Percentiles rank a stretch among this genome's conserved stretches.
Evolutionary conservation across 1,140 invertebrate genomes (phyloP).

Genomic region (Lysiphlebus fabarum): DNA sequence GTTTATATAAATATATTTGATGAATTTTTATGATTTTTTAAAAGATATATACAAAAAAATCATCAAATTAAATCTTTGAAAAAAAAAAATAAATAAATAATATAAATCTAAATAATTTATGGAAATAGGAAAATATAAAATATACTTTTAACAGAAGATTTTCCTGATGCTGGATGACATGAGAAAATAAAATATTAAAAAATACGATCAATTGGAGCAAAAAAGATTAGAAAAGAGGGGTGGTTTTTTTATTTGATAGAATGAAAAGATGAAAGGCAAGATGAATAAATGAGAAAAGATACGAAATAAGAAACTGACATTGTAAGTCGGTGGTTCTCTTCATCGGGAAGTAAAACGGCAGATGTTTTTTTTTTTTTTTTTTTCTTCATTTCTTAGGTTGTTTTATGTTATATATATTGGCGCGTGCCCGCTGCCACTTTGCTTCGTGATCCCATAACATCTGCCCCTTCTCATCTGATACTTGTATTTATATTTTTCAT

Average conservation of each 20-base stretch:
- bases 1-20: too few species aligned
- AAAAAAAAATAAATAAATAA: too few species aligned
- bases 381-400: too few species aligned
- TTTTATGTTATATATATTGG: slow-evolving; percentile 46
- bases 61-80: too few species aligned
- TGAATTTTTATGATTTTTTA: too few species aligned
- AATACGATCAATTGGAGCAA: slow-evolving; percentile 8
- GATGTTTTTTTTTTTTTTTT: slow-evolving; percentile 46
- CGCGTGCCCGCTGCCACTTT: slow-evolving; percentile 53
- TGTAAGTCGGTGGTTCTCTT: slow-evolving; percentile 37
- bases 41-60: too few species aligned
- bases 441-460: slow-evolving; percentile 38
- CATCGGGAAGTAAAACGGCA: slow-evolving; percentile 33
- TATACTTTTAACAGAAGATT: too few species aligned
- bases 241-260: slow-evolving; percentile 3
- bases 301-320: slow-evolving; percentile 27
- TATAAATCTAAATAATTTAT: too few species aligned
- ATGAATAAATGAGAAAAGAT: slow-evolving; percentile 32
- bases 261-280: slow-evolving; percentile 10
- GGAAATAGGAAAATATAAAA: too few species aligned
- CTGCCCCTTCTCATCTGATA: slow-evolving; percentile 20
- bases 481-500: slow-evolving; percentile 13
- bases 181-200: slow-evolving; percentile 20
- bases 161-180: neutral
- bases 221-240: neutral